Percentiles rank a stretch among this genome's conserved stretches.
Evolutionary conservation across 2,888 invertebrate species (phyloP).

Genomic region (Rhaphigaster nebulosa): DNA sequence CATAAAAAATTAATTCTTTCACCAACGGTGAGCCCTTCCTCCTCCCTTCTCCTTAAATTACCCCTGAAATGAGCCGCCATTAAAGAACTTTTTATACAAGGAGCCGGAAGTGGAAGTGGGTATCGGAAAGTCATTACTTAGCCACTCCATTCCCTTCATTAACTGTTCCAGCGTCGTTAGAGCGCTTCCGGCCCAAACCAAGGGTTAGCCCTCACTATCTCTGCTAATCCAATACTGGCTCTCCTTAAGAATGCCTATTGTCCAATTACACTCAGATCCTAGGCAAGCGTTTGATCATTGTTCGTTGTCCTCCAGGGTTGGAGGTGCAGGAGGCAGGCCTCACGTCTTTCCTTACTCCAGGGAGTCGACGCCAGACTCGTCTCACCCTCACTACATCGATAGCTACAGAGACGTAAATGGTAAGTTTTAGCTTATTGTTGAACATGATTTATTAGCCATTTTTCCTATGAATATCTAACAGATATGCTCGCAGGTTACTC

Average conservation of each 20-base stretch:
- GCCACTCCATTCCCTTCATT: constrained; percentile 52
- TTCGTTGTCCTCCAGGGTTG: constrained; percentile 63
- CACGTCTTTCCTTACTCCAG: constrained; percentile 72
- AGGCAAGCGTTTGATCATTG: not conserved
- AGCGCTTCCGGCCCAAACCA: not conserved
- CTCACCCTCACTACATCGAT: constrained; percentile 90
- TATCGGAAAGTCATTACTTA: constrained; percentile 58
- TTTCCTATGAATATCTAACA: not conserved
- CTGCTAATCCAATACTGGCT: not conserved
- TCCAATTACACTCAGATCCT: not conserved
- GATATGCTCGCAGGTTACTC: constrained; percentile 78
- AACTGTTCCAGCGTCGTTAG: constrained; percentile 44
- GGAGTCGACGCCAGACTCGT: constrained; percentile 90
- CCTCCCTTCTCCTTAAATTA: constrained; percentile 35
- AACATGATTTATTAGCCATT: not conserved
- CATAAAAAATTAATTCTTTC: constrained; percentile 53
- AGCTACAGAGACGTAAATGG: constrained; percentile 89
- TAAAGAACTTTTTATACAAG: constrained; percentile 53
- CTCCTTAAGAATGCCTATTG: not conserved
- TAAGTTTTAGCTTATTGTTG: constrained; percentile 69
- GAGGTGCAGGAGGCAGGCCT: constrained; percentile 64
- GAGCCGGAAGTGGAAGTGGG: constrained; percentile 36
- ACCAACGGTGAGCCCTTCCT: constrained; percentile 3
- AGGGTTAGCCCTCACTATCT: not conserved
- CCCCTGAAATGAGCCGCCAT: constrained; percentile 55